A percentile compares a stretch with the other conserved stretches of the same genome.
Conservation (phyloP, 1,140 invertebrate species). For the Pomacea maculata region DNA sequence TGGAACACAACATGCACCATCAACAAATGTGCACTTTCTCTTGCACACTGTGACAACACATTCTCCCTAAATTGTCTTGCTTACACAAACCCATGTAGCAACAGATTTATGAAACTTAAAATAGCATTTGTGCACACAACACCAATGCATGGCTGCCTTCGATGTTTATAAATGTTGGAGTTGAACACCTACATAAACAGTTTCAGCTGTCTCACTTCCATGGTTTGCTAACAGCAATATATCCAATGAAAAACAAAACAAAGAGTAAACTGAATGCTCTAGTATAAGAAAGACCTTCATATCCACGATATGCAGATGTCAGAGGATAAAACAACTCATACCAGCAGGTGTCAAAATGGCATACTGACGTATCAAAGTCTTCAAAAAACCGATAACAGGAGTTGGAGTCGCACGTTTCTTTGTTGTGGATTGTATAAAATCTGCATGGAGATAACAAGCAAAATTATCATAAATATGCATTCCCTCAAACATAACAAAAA, state of each 20-base stretch:
- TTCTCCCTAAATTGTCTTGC: no score
- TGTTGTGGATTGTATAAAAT: conserved; percentile 30
- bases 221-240: conserved; percentile 22
- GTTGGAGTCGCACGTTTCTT: conserved; percentile 27
- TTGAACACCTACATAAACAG: background rate
- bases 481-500: background rate
- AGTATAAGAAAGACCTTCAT: conserved; percentile 29
- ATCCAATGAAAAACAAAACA: conserved; percentile 26
- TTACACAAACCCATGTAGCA: no score
- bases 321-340: conserved; percentile 49
- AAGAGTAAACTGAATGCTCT: conserved; percentile 35
- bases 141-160: no score
- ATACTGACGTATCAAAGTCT: conserved; percentile 31
- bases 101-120: no score
- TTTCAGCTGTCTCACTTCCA: conserved; percentile 3
- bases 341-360: conserved; percentile 47
- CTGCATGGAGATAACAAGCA: conserved; percentile 18
- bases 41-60: no score
- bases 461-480: background rate
- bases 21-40: no score
- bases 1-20: no score
- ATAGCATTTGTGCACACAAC: no score
- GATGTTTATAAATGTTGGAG: no score
- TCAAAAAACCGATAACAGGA: conserved; percentile 35
- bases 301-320: conserved; percentile 13